Evolutionary conservation across 2,888 invertebrate genomes (phyloP).

Genomic region (Lasioglossum villosulum): DNA sequence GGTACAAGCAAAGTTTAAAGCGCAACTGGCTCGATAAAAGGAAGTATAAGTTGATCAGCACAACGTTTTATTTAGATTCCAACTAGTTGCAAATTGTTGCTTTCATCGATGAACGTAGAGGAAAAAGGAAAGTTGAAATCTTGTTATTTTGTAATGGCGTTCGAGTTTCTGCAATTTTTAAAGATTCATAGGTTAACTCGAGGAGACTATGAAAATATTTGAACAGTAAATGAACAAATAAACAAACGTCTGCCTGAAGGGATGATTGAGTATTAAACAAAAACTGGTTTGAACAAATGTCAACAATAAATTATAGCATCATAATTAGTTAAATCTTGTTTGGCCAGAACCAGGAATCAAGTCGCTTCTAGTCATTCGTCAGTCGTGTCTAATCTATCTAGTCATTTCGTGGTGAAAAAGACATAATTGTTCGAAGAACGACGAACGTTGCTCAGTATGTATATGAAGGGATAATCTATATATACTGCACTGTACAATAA

Average conservation of each 20-base stretch:
- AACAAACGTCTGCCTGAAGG: neutral
- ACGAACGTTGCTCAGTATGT: slow-evolving; percentile 41
- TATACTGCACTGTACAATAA: slow-evolving; percentile 39
- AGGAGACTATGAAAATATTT: neutral
- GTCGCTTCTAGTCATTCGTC: slow-evolving; percentile 17
- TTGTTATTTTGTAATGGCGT: neutral
- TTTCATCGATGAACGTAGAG: no score
- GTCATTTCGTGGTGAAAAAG: neutral
- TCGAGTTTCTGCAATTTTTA: neutral
- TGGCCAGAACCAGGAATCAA: neutral
- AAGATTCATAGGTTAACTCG: neutral
- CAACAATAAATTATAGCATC: neutral
- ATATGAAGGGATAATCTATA: slow-evolving; percentile 24
- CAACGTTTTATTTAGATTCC: no score
- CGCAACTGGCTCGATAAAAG: no score
- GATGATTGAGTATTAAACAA: neutral
- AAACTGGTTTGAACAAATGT: neutral
- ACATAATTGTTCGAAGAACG: slow-evolving; percentile 21
- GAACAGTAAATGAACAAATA: neutral
- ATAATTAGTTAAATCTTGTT: neutral
- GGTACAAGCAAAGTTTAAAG: no score
- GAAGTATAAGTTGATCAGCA: no score
- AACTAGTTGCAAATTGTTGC: no score
- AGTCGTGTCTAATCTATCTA: slow-evolving; percentile 16
- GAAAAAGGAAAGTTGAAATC: no score